Conservation (phyloP, 2,113 vertebrate species). For the Balaenoptera acutorostrata region DNA sequence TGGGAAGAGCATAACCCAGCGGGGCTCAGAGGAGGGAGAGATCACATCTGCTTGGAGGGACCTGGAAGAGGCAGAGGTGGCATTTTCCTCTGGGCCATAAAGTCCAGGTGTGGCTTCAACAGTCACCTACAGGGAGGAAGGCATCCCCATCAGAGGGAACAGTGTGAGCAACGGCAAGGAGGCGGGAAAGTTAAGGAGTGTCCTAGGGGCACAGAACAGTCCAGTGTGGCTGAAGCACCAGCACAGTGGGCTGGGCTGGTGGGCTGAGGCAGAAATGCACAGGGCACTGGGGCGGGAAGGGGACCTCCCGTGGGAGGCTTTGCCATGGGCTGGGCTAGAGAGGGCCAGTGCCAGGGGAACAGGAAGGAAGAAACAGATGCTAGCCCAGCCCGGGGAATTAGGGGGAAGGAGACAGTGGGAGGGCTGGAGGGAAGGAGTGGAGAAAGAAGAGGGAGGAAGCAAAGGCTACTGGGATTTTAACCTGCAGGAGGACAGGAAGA, state of each 20-base stretch:
- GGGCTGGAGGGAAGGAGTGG: neutral
- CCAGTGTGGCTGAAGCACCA: too few relatives aligned
- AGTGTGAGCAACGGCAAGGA: neutral
- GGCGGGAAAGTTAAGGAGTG: neutral
- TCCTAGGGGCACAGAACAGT: neutral
- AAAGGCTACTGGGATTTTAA: neutral
- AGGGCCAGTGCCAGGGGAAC: neutral
- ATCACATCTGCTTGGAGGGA: neutral
- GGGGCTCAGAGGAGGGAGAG: neutral
- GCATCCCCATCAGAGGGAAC: neutral
- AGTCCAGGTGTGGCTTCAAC: neutral
- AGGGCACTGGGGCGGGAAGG: too few relatives aligned
- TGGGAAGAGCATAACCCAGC: neutral
- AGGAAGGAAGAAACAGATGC: neutral
- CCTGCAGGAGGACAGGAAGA: neutral
- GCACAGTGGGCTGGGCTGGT: too few relatives aligned
- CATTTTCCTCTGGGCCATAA: neutral
- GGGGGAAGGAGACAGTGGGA: neutral
- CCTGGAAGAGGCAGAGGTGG: neutral
- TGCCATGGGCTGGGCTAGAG: neutral
- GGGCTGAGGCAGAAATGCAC: neutral
- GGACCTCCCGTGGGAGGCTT: neutral
- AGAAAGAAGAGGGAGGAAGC: neutral
- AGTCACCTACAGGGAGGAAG: neutral
- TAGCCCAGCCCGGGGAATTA: neutral